A percentile compares a stretch with the other conserved stretches of the same genome.
These are phyloP conservation scores for Albula glossodonta DNA, from an alignment of 2,113 vertebrate genomes.

Conservation along the genomic window DNA sequence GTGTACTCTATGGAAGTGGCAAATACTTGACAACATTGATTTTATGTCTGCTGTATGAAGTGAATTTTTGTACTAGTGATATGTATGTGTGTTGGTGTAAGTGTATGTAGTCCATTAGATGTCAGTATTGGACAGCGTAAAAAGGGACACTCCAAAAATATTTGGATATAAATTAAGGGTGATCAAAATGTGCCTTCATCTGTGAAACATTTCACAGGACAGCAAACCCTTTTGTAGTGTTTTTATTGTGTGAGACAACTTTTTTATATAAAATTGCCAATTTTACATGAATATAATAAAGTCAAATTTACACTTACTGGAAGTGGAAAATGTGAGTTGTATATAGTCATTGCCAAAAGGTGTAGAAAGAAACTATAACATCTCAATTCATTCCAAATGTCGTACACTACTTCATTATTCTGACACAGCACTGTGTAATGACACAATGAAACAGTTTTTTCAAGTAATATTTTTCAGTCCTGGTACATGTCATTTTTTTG, in stretches of 20 bases:
- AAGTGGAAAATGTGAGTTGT: neutral
- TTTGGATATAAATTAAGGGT: neutral
- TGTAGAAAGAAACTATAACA: too few relatives aligned
- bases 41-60: neutral
- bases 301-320: neutral
- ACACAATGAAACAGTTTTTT: too few relatives aligned
- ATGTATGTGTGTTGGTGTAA: neutral
- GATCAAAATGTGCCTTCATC: slow-evolving; percentile 33
- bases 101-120: neutral
- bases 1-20: neutral
- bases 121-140: neutral
- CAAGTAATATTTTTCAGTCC: too few relatives aligned
- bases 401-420: too few relatives aligned
- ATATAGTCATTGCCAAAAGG: neutral
- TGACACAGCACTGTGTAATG: too few relatives aligned
- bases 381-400: too few relatives aligned
- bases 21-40: neutral
- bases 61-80: neutral
- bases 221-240: slow-evolving; percentile 14
- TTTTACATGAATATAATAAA: slow-evolving; percentile 33
- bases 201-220: neutral
- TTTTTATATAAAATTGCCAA: neutral
- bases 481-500: neutral
- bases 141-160: neutral
- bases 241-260: slow-evolving; percentile 23